Evolutionary conservation across 23 tunicate genomes (phyloP), one percentile per base, ranked within the genome.

Genomic region (Aplidium turbinatum): DNA sequence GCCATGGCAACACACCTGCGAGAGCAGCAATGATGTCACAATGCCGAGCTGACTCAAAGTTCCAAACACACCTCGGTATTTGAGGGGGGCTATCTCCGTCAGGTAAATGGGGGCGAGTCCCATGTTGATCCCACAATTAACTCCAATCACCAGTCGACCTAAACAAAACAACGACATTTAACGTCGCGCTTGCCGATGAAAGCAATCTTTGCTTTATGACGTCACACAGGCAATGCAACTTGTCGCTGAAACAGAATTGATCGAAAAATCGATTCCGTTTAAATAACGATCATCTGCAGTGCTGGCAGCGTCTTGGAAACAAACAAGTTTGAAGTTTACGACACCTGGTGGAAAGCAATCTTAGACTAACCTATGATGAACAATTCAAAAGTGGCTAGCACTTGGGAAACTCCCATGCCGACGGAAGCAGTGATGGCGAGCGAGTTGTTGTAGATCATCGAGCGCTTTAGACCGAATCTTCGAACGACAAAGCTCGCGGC

Each of bases 31-130:
- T 38, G 96, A 76, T 33, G 87, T 70, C 32, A 95, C 99, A 24
- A 88, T 72, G 18, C 96, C 96, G 24, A 95, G 67, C 56, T 95
- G 99, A 28, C 87, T 82, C 61, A 85, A 75, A 3, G 92, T 95
- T 11, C 99, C 99, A 58, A 88, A 93, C 34, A 83, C 60, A 4
- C 99, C 99, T 32, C 96, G 72, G 22, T 83, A 78, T 68, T 84
- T 57, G 19, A 88, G 78, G 3, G 99, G 96, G 19, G 99, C 87
- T 45, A 84, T 89, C 48, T 95, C 99, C 0, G 96, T 95, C 61
- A 95, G 63, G 45, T 78, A 95, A 92, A 95, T 89, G 1, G 99
- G 99, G 7, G 99, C 99, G 11, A 95, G 69, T 0, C 76, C 93
- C 80, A 82, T 95, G 61, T 83, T 84, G 36, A 85, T 75, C 0